These are phyloP conservation scores for Cryptomyrus ogoouensis DNA, from an alignment of 2,113 vertebrate species.

Conservation along the genomic window DNA sequence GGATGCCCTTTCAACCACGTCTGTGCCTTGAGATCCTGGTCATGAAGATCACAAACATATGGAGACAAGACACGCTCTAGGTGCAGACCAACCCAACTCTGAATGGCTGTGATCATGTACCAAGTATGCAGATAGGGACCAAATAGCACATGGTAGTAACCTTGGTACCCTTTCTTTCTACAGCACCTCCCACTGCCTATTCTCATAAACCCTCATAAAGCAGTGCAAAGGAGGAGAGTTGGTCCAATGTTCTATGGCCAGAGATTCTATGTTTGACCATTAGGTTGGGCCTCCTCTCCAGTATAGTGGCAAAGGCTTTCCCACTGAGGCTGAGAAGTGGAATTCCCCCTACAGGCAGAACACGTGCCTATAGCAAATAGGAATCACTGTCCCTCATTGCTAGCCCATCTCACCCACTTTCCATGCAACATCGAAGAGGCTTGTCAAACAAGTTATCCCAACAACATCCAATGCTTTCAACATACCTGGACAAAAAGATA, in stretches of 20 bases:
- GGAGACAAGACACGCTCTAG: not conserved
- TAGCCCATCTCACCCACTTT: not conserved
- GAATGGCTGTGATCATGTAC: not conserved
- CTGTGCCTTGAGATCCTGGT: not conserved
- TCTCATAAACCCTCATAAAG: not conserved
- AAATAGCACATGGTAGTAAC: not conserved
- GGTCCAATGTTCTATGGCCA: not conserved
- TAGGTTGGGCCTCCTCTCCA: not conserved
- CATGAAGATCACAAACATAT: not conserved
- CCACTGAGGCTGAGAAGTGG: not conserved
- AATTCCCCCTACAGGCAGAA: not conserved
- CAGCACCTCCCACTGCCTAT: not conserved
- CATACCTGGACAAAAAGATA: not conserved
- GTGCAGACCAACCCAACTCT: not conserved
- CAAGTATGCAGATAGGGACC: not conserved
- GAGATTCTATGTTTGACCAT: not conserved
- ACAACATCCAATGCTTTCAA: not conserved
- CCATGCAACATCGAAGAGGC: not conserved
- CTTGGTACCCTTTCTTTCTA: not conserved
- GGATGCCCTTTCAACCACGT: not conserved
- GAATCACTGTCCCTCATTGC: not conserved
- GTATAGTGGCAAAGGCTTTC: not conserved
- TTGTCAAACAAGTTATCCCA: not conserved
- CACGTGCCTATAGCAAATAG: not conserved
- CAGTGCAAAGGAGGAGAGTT: not conserved